Conservation (phyloP, 2,888 invertebrate genomes). For the Masnerella sp. region DNA sequence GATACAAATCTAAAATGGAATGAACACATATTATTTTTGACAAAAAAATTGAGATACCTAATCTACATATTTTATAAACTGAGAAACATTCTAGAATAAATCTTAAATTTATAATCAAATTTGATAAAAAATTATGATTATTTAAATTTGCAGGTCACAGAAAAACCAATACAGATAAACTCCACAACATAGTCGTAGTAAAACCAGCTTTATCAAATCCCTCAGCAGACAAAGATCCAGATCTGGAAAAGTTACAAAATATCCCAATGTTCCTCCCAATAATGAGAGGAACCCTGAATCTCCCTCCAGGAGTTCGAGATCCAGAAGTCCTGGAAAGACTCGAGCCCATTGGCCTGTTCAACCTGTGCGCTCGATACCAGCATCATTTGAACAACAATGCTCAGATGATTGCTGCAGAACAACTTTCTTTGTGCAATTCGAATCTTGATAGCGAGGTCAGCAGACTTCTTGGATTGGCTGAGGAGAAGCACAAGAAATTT, state of each 20-base stretch:
- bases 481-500: conserved; percentile 90
- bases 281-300: conserved; percentile 91
- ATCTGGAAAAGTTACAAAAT: conserved; percentile 84
- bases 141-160: too few species aligned
- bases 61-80: too few species aligned
- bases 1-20: too few species aligned
- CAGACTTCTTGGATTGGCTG: conserved; percentile 83
- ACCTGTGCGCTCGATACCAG: conserved; percentile 89
- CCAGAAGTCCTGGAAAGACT: conserved; percentile 91
- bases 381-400: conserved; percentile 91
- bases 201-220: conserved; percentile 83
- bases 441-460: conserved; percentile 87
- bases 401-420: conserved; percentile 88
- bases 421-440: conserved; percentile 83
- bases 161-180: conserved; percentile 70
- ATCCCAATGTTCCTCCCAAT: conserved; percentile 96
- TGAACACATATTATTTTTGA: too few species aligned
- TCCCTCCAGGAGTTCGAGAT: conserved; percentile 89
- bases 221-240: conserved; percentile 85
- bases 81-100: too few species aligned
- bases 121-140: too few species aligned
- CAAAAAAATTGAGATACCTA: too few species aligned
- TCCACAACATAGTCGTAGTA: conserved; percentile 88
- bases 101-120: too few species aligned
- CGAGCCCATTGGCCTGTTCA: conserved; percentile 84